These are phyloP conservation scores for Thelaira solivaga DNA, from an alignment of 2,888 invertebrate species.

Conservation along the genomic window DNA sequence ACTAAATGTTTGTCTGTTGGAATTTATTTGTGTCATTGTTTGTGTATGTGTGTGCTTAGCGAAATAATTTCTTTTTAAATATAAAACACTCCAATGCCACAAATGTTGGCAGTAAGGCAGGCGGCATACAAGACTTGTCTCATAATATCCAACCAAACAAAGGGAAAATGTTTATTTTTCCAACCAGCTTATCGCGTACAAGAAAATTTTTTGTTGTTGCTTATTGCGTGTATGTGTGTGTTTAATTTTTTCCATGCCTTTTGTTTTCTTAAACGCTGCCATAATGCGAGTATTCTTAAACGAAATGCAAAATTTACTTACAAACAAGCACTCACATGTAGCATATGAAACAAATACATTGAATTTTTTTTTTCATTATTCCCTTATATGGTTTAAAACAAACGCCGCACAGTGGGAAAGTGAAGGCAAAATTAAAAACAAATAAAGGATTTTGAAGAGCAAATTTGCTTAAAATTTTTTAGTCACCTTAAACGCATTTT, in stretches of 20 bases:
- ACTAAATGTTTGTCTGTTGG: neutral
- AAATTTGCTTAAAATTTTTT: no score
- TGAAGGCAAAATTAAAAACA: neutral
- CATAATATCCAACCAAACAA: slow-evolving; percentile 4
- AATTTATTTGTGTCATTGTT: neutral
- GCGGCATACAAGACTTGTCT: slow-evolving; percentile 20
- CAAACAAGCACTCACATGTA: neutral
- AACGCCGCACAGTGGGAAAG: slow-evolving; percentile 7
- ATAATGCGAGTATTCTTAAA: slow-evolving; percentile 56
- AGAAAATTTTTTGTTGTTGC: slow-evolving; percentile 25
- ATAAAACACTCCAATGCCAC: slow-evolving; percentile 5
- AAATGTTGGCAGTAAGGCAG: slow-evolving; percentile 11
- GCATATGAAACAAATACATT: neutral
- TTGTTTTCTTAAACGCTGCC: slow-evolving; percentile 45
- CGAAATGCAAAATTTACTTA: slow-evolving; percentile 43
- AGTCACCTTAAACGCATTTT: no score
- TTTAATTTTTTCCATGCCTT: slow-evolving; percentile 5
- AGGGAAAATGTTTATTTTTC: slow-evolving; percentile 46
- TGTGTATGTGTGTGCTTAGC: neutral
- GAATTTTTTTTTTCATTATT: neutral
- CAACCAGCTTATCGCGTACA: slow-evolving; percentile 57
- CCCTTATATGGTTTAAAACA: neutral
- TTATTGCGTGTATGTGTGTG: neutral
- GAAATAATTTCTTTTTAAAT: slow-evolving; percentile 12
- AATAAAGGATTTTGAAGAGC: no score